A percentile compares a stretch with the other conserved stretches of the same genome.
These are phyloP conservation scores for Neodiprion virginianus DNA, from an alignment of 1,140 invertebrate genomes.

Conservation along the genomic window DNA sequence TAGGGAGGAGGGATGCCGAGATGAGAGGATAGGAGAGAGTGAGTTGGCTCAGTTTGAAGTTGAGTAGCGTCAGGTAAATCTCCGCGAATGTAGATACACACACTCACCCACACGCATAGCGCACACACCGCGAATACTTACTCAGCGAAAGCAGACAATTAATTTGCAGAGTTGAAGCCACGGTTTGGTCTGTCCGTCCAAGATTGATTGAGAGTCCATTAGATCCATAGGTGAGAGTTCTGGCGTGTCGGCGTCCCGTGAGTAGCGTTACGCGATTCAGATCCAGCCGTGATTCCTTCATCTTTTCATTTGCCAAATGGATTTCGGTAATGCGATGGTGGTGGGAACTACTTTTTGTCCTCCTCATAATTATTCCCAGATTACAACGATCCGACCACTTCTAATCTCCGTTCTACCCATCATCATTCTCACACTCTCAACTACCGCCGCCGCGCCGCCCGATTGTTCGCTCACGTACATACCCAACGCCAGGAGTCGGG, in stretches of 20 bases:
- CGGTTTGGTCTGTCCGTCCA: constrained; percentile 32
- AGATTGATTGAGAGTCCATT: constrained; percentile 40
- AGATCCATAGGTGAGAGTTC: no score
- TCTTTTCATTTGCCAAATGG: no score
- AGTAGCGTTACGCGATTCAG: no score
- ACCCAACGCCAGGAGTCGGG: no score
- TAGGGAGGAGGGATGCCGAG: constrained; percentile 14
- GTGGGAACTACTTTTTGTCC: no score
- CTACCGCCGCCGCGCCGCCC: not conserved
- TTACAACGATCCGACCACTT: no score
- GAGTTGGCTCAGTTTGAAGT: constrained; percentile 36
- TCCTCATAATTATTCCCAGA: no score
- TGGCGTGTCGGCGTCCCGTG: no score
- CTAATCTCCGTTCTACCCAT: no score
- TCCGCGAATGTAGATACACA: constrained; percentile 7
- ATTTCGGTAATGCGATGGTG: no score
- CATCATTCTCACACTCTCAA: no score
- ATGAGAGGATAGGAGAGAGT: constrained; percentile 19
- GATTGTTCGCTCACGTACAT: constrained; percentile 36
- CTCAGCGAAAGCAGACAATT: constrained; percentile 35
- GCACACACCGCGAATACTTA: not conserved
- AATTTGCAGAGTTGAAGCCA: constrained; percentile 38
- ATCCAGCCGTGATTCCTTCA: no score
- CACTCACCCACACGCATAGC: not conserved
- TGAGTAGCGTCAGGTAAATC: constrained; percentile 33